Evolutionary conservation across 2,797 vertebrate species (phyloP).

Genomic region (Chaetodon trifasciatus): DNA sequence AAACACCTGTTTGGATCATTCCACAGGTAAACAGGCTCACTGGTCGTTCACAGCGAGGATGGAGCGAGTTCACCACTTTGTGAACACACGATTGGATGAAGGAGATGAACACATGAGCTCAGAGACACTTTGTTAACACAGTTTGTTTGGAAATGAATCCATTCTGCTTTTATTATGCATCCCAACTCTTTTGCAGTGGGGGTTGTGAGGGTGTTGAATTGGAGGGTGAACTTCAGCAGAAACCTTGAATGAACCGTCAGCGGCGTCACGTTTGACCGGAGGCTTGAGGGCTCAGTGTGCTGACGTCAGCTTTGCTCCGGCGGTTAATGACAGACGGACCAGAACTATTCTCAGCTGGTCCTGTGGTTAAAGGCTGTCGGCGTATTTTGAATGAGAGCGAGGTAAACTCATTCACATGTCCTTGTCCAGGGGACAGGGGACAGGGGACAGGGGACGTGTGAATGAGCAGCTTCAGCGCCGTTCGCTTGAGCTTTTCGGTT

Average conservation of each 20-base stretch:
- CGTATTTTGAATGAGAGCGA: constrained; percentile 42
- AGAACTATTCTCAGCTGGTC: constrained; percentile 63
- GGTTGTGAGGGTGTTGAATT: not conserved
- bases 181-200: no score
- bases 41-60: no score
- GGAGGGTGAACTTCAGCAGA: not conserved
- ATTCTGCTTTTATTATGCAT: no score
- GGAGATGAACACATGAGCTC: no score
- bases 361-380: constrained; percentile 46
- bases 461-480: constrained; percentile 6
- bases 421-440: constrained; percentile 16
- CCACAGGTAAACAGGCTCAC: no score
- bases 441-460: constrained; percentile 1
- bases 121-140: no score
- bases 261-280: constrained; percentile 13
- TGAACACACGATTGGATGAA: no score
- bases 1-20: no score
- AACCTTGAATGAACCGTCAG: constrained; percentile 4
- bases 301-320: constrained; percentile 56
- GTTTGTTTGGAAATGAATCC: no score
- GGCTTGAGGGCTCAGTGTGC: constrained; percentile 21
- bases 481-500: not conserved
- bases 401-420: constrained; percentile 40
- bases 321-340: constrained; percentile 61
- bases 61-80: no score